Base-by-base conservation (phyloP, 1,140 invertebrate species). In the Drosophila repleta region DNA sequence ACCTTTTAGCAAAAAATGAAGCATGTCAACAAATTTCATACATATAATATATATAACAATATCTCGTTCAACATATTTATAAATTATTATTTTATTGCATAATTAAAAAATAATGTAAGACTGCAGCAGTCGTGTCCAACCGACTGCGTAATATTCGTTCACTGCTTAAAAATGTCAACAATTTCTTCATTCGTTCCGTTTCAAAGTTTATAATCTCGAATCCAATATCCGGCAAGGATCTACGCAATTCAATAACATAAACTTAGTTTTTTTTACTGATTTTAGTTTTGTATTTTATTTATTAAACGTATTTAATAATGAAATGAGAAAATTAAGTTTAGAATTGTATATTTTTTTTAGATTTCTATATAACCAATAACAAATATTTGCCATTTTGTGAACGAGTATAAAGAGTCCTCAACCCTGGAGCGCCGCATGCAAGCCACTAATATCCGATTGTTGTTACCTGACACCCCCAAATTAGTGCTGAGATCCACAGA, bases 371-470 rank as follows among this genome's bases (percentile, higher is more conserved):
- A 7, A 17, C 39, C n/a, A 15, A 41, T 17, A 41, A 1, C 0
- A 4, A 0, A 17, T 43, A 15, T 43, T 43, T 4, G 4, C n/a
- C 15, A 43, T 8, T 18, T 43, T 43, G n/a, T 43, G 39, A 43
- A 43, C 39, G 39, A 43, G 15, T 43, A 43, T 43, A 3, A 43
- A 8, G 3, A 17, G 5, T 43, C 20, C 57, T 55, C 45, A 39
- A 26, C 41, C 20, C 24, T 45, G 74, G 37, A 81, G 69, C 74
- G 61, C 58, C 76, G 81, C 81, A 84, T 84, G 81, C 64, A 37
- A 56, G 3, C 32, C 69, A 63, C 21, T 39, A 45, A 41, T 7
- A 10, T 15, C 21, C 32, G 7, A 11, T 49, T 49, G 21, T 43
- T 37, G 35, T 43, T 58, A 43, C 46, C 58, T 51, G 11, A 39